Evolutionary conservation across 2,797 vertebrate genomes (phyloP).

Genomic region (Diplodus puntazzo): DNA sequence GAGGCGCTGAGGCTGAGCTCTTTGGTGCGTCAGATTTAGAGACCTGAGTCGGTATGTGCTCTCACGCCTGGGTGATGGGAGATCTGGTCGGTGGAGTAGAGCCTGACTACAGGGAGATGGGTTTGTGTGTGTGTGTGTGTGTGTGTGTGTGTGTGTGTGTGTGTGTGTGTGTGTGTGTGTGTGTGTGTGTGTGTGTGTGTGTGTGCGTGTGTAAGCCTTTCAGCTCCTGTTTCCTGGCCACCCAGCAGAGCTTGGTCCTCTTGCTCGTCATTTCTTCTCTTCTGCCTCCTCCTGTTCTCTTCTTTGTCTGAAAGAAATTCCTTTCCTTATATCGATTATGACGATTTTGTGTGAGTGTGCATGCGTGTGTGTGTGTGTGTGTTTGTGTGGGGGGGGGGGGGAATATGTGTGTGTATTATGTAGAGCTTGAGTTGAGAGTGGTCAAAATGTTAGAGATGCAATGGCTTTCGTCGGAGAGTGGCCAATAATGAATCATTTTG

Average conservation of each 20-base stretch:
- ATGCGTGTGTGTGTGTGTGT: not conserved
- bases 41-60: constrained; percentile 87
- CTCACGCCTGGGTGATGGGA: constrained; percentile 82
- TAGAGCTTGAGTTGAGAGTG: not conserved
- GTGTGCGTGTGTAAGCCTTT: constrained; percentile 67
- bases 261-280: constrained; percentile 78
- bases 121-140: constrained; percentile 36
- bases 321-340: constrained; percentile 13
- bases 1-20: constrained; percentile 85
- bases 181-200: constrained; percentile 26
- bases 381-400: too few relatives aligned
- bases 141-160: constrained; percentile 40
- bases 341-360: constrained; percentile 13
- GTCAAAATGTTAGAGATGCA: not conserved
- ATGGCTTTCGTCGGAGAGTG: not conserved
- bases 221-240: constrained; percentile 93
- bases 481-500: not conserved
- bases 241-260: constrained; percentile 87
- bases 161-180: constrained; percentile 28
- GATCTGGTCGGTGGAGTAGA: constrained; percentile 31
- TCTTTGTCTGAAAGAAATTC: constrained; percentile 55
- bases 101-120: constrained; percentile 37
- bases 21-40: constrained; percentile 81
- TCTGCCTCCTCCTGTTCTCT: constrained; percentile 62
- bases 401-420: not conserved